A percentile compares a stretch with the other conserved stretches of the same genome.
phyloP scores from a whole-genome alignment of 2,113 vertebrate species.

The Siniperca chuatsi region DNA sequence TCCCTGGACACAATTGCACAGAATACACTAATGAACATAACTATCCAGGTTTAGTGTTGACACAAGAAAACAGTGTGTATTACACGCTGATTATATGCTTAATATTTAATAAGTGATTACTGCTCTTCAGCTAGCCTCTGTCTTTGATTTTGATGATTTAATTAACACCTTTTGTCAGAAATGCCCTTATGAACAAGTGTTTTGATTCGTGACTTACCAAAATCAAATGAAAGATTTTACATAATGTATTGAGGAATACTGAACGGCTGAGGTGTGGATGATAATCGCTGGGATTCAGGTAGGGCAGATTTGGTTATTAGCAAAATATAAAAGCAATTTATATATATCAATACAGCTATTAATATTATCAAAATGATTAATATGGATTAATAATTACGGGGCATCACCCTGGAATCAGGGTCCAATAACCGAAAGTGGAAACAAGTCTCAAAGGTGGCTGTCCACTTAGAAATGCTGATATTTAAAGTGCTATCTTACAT shows the following conservation, averaged over 20 bases:
- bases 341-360: too few relatives aligned
- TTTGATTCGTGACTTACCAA: background rate
- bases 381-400: too few relatives aligned
- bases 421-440: too few relatives aligned
- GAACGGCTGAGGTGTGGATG: background rate
- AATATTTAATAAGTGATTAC: conserved; percentile 23
- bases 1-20: conserved; percentile 48
- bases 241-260: background rate
- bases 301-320: too few relatives aligned
- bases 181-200: background rate
- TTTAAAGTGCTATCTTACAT: too few relatives aligned
- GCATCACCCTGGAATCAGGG: too few relatives aligned
- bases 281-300: background rate
- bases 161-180: background rate
- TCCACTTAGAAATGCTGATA: too few relatives aligned
- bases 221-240: background rate
- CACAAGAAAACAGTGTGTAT: conserved; percentile 32
- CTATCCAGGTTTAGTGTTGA: conserved; percentile 44
- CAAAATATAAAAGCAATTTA: too few relatives aligned
- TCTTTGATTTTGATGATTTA: background rate
- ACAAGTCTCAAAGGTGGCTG: too few relatives aligned
- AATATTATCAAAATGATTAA: too few relatives aligned
- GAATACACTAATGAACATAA: conserved; percentile 52
- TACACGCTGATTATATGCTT: conserved; percentile 35
- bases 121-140: background rate